phyloP scores from a whole-genome alignment of 2,888 invertebrate genomes.

The Sesia apiformis region DNA sequence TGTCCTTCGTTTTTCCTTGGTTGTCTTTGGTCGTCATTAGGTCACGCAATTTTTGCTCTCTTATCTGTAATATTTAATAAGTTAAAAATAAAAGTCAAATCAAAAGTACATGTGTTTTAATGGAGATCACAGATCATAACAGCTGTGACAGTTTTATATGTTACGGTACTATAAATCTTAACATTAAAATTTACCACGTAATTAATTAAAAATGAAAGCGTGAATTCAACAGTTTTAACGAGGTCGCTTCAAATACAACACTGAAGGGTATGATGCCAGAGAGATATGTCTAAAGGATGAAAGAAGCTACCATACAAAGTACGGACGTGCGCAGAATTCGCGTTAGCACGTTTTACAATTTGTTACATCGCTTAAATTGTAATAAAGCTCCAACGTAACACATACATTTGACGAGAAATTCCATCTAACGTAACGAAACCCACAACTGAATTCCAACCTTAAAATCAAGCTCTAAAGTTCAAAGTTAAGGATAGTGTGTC shows the following conservation, averaged over 20 bases:
- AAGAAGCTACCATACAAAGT: conserved; percentile 54
- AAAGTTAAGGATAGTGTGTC: conserved; percentile 2
- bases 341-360: conserved; percentile 64
- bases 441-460: conserved; percentile 14
- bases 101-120: too few relatives aligned
- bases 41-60: too few relatives aligned
- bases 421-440: conserved; percentile 16
- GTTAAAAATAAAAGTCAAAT: too few relatives aligned
- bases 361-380: conserved; percentile 69
- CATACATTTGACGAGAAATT: conserved; percentile 30
- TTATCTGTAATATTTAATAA: too few relatives aligned
- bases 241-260: not conserved
- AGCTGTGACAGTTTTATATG: too few relatives aligned
- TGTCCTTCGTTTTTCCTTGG: too few relatives aligned
- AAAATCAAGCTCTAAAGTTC: not conserved
- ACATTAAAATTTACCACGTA: too few relatives aligned
- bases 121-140: too few relatives aligned
- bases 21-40: too few relatives aligned
- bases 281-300: conserved; percentile 9
- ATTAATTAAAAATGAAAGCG: not conserved
- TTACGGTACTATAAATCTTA: too few relatives aligned
- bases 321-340: conserved; percentile 58
- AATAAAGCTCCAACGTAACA: conserved; percentile 63
- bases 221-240: not conserved
- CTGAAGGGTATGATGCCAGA: not conserved